Evolutionary conservation across 2,797 vertebrate species (phyloP), one percentile per base, ranked within the genome.

Genomic region (Chelonia mydas): DNA sequence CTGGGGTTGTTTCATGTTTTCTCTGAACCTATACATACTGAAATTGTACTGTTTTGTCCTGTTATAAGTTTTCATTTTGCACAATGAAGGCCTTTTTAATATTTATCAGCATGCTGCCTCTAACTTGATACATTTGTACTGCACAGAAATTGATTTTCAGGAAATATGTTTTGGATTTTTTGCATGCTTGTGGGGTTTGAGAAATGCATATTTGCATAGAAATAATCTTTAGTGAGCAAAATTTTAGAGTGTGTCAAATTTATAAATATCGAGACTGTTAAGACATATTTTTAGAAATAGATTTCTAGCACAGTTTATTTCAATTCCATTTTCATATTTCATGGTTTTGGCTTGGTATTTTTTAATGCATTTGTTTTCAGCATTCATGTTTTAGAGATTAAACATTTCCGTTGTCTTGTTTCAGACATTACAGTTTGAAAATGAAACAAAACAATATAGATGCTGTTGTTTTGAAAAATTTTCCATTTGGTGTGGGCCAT

Each of bases 131-230:
- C 95, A 98, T 96, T 96, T 97, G 93, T 95, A 96, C 96, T 97
- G 94, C 97, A 93, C 89, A 98, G 98, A 98, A 98, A 98, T 98
- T 98, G 98, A 99, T 99, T 99, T 99, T 98, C 98, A 98, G 98
- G 98, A 99, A 98, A 98, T 98, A 98, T 98, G 98, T 98, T 99
- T 98, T 98, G 98, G 96, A 98, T 98, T 98, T 98, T 98, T 98
- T 91, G 97, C 97, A 98, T 90, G 85, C 95, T 95, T 95, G 97
- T 92, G 97, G 78, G 90, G 98, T 95, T 97, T 93, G 93, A 87
- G 84, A 96, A 96, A 94, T 94, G 86, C 80, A 33, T 98, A 98
- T 99, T 99, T 99, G 98, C 98, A 98, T 99, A 98, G 98, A 99
- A 98, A 99, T 99, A 97, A 98, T 99, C 98, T 98, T 97, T 98